Conservation (phyloP, 2,113 vertebrate genomes). For the Varanus komodoensis region DNA sequence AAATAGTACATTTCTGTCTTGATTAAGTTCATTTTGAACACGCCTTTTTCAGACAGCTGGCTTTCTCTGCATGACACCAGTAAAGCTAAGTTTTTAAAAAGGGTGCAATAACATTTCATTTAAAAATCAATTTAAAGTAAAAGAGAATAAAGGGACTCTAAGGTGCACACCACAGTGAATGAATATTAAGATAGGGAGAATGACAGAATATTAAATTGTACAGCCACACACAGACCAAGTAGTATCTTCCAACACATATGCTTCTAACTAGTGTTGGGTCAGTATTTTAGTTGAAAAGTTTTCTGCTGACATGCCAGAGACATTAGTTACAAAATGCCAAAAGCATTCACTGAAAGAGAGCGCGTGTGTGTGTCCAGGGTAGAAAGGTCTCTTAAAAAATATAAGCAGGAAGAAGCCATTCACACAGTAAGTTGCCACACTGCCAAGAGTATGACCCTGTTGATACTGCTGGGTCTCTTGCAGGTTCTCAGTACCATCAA, state of each 20-base stretch:
- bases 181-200: not conserved
- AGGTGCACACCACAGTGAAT: not conserved
- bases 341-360: too few relatives aligned
- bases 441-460: too few relatives aligned
- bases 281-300: too few relatives aligned
- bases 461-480: too few relatives aligned
- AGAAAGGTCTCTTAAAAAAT: too few relatives aligned
- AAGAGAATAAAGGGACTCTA: not conserved
- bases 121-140: constrained; percentile 35
- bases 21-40: constrained; percentile 5
- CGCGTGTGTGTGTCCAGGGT: too few relatives aligned
- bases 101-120: not conserved
- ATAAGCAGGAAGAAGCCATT: too few relatives aligned
- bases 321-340: too few relatives aligned
- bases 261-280: too few relatives aligned
- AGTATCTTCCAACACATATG: not conserved
- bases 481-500: too few relatives aligned
- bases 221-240: not conserved
- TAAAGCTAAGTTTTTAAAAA: not conserved
- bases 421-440: too few relatives aligned
- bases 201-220: not conserved
- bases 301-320: too few relatives aligned
- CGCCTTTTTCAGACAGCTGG: not conserved
- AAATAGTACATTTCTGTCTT: not conserved
- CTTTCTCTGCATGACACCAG: not conserved